A percentile compares a stretch with the other conserved stretches of the same genome.
phyloP scores from a whole-genome alignment of 1,140 invertebrate genomes.

The Panagrolaimus sp. region DNA sequence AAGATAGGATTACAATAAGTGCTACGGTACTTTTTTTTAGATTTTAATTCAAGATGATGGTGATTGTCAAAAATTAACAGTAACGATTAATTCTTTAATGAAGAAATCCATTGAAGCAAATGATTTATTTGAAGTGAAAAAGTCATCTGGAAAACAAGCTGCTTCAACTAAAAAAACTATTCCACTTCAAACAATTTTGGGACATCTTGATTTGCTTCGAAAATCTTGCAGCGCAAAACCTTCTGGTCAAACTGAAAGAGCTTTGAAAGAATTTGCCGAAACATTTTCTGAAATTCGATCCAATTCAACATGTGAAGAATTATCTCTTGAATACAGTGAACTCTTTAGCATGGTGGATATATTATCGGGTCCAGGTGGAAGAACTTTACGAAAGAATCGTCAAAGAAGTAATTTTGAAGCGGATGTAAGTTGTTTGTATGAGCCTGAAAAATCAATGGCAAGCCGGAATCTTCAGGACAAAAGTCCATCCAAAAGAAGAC shows the following conservation, averaged over 20 bases:
- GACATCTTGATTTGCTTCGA: constrained; percentile 12
- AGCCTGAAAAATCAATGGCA: too few species aligned
- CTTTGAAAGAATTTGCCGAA: constrained; percentile 7
- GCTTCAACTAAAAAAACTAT: neutral
- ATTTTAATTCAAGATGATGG: neutral
- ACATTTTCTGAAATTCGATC: neutral
- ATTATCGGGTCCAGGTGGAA: neutral
- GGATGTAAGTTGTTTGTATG: neutral
- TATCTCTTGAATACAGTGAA: neutral
- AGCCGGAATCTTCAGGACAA: too few species aligned
- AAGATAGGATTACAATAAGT: neutral
- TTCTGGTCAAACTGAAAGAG: constrained; percentile 1
- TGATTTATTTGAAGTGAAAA: neutral
- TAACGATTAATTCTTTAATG: neutral
- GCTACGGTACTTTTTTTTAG: neutral
- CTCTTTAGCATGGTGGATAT: neutral
- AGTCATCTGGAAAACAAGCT: neutral
- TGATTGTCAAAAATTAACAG: neutral
- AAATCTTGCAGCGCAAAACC: neutral
- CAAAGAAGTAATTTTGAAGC: neutral
- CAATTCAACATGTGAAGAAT: neutral
- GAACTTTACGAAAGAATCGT: neutral
- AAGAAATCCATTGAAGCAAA: neutral
- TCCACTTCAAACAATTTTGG: neutral
- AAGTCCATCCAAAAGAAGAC: too few species aligned